Evolutionary conservation across 2,888 invertebrate genomes (phyloP), one percentile per base, ranked within the genome.

Genomic region (Pandemis cinnamomeana): DNA sequence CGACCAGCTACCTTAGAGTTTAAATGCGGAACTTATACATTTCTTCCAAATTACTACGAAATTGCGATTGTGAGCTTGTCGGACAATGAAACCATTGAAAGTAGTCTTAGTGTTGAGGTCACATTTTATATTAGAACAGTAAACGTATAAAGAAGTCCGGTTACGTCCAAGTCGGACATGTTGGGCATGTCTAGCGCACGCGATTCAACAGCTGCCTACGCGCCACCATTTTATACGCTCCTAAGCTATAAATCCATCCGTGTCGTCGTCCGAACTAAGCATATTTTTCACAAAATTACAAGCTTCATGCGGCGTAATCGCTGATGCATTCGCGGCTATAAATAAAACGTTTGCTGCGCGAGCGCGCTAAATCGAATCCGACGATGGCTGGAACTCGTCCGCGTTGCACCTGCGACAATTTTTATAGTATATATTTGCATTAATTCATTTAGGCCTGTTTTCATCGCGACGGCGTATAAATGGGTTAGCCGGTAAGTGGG

Each of bases 401-500:
- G 81, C 76, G 80, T 8, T 85, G 92, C 94, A 94, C 94, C 94
- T 94, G 94, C 93, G 93, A 94, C 93, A 93, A 92, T 93, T 94
- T 94, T 93, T 93, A 94, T 92, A 91, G 94, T 93, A 93, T 94
- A 93, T 90, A 93, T 94, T 94, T 92, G 91, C 93, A 93, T 94
- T 92, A 93, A 94, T 93, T 93, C 92, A 93, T 93, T 93, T 93
- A 90, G 90, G 91, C 91, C 92, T 92, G 92, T 93, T 93, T 91
- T 89, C 89, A 91, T 86, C 87, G 88, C 86, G 81, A 73, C 80
- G 77, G 83, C 83, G 89, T 90, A 90, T 93, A 93, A 93, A 93
- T 93, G 91, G 94, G 94, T 94, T 94, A 94, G 91, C 91, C 90
- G 94, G 93, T 92, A 90, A 93, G 88, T 92, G 91, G 91, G 87